These are phyloP conservation scores for Ypsolopha sequella DNA, from an alignment of 2,888 invertebrate genomes.

Conservation along the genomic window DNA sequence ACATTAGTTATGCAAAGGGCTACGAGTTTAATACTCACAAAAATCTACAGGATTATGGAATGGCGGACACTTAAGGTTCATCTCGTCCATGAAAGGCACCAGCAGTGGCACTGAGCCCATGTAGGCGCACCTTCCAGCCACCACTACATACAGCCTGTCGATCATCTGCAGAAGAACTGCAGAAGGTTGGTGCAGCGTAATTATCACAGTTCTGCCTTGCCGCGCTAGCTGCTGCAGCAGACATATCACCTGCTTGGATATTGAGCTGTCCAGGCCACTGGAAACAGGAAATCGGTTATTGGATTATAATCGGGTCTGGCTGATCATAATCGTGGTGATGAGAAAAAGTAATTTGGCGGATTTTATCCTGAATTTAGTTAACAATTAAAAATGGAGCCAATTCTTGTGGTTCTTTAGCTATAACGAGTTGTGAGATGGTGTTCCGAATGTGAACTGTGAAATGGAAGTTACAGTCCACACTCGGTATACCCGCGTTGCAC, in stretches of 20 bases:
- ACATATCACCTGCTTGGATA: constrained; percentile 85
- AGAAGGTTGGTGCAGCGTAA: constrained; percentile 93
- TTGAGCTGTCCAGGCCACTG: constrained; percentile 78
- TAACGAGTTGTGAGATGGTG: no score
- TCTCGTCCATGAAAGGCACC: constrained; percentile 80
- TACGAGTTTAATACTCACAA: constrained; percentile 68
- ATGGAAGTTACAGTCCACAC: no score
- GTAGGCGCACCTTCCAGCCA: constrained; percentile 83
- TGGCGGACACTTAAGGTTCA: constrained; percentile 83
- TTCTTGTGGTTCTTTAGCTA: no score
- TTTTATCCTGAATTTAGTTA: no score
- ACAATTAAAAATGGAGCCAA: no score
- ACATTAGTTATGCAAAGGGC: no score
- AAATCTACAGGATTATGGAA: constrained; percentile 95
- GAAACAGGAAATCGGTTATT: constrained; percentile 17
- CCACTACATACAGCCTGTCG: constrained; percentile 88
- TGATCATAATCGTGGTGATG: no score
- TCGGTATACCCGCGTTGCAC: no score
- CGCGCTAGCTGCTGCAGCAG: constrained; percentile 84
- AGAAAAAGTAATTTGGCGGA: no score
- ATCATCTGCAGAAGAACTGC: constrained; percentile 89
- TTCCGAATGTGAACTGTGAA: no score
- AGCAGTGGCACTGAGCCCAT: constrained; percentile 83
- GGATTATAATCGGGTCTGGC: no score
- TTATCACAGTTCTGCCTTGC: constrained; percentile 88